phyloP scores from a whole-genome alignment of 2,797 vertebrate species.

The Bufotes viridis region DNA sequence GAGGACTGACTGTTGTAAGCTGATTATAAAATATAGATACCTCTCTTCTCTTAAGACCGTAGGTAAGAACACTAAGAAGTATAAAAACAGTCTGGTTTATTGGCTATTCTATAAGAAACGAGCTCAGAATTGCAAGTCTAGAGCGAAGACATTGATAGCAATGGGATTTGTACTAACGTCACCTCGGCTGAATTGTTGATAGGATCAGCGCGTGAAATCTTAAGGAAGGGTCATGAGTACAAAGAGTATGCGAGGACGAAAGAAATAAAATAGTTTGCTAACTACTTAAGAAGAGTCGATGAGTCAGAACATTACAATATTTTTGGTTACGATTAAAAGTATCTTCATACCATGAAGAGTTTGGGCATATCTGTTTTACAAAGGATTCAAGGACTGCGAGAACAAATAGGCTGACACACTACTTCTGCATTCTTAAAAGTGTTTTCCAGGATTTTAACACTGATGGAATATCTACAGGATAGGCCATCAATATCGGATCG shows the following conservation, averaged over 20 bases:
- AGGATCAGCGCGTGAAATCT: conserved; percentile 2
- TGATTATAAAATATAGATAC: neutral
- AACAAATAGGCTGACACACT: too few relatives aligned
- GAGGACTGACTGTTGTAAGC: neutral
- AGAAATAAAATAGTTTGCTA: neutral
- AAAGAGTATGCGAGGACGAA: neutral
- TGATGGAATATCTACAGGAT: too few relatives aligned
- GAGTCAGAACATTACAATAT: neutral
- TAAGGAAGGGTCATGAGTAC: conserved; percentile 3
- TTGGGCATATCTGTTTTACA: too few relatives aligned
- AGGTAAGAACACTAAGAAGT: conserved; percentile 7
- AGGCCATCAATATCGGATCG: too few relatives aligned
- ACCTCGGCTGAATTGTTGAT: conserved; percentile 31
- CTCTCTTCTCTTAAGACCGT: neutral
- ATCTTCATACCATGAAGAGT: neutral
- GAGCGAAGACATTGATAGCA: neutral
- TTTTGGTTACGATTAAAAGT: neutral
- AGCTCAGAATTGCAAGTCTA: conserved; percentile 15
- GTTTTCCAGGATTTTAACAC: too few relatives aligned
- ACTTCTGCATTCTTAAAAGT: too few relatives aligned
- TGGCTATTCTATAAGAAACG: conserved; percentile 6
- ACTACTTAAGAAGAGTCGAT: neutral
- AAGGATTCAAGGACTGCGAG: too few relatives aligned
- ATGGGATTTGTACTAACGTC: conserved; percentile 19
- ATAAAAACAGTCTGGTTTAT: conserved; percentile 27